Evolutionary conservation across 2,888 invertebrate genomes (phyloP).

Genomic region (Apodemia zela): DNA sequence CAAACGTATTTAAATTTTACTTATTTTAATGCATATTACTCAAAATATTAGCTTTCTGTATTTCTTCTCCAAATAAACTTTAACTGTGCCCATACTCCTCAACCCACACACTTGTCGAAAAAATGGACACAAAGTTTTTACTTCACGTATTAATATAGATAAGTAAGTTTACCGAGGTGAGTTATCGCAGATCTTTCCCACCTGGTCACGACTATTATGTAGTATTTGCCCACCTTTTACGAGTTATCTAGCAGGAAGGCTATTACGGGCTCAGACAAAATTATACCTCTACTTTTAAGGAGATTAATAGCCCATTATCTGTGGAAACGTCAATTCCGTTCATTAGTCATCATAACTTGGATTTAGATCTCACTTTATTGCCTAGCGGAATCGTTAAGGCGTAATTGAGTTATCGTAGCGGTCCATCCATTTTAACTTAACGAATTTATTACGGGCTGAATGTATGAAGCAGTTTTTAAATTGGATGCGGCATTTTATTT

Average conservation of each 20-base stretch:
- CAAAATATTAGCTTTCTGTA: too few species aligned
- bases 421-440: conserved; percentile 30
- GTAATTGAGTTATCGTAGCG: conserved; percentile 31
- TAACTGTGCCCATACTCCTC: too few species aligned
- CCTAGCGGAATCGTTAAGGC: conserved; percentile 24
- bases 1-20: too few species aligned
- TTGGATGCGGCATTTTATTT: conserved; percentile 21
- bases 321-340: conserved; percentile 24
- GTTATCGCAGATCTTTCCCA: too few species aligned
- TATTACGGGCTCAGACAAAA: not conserved
- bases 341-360: conserved; percentile 30
- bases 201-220: too few species aligned
- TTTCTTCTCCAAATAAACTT: too few species aligned
- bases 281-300: not conserved
- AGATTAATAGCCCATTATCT: conserved; percentile 10
- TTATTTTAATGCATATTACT: too few species aligned
- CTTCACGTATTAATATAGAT: too few species aligned
- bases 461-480: not conserved
- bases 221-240: not conserved
- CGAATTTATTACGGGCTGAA: conserved; percentile 30
- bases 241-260: not conserved
- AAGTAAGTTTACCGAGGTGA: too few species aligned
- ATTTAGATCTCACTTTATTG: conserved; percentile 25
- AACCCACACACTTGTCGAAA: too few species aligned
- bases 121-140: too few species aligned